These are phyloP conservation scores for Aepyceros melampus DNA, from an alignment of 2,113 vertebrate genomes.

Conservation along the genomic window DNA sequence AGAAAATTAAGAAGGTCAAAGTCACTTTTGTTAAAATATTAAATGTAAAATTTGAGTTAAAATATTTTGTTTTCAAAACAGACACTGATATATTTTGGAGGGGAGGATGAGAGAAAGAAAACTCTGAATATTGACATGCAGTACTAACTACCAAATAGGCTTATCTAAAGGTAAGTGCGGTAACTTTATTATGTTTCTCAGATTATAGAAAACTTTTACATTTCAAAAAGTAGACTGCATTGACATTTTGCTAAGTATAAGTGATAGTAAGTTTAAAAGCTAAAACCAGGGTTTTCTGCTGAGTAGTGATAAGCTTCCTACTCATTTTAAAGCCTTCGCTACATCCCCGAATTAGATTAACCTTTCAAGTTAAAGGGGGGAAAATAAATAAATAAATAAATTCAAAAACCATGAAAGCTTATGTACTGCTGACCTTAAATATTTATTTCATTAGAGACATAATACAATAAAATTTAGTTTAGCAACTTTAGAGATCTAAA, in stretches of 20 bases:
- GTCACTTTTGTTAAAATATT: slow-evolving; percentile 10
- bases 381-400: background rate
- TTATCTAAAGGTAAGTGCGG: background rate
- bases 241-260: background rate
- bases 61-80: background rate
- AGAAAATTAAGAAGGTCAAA: background rate
- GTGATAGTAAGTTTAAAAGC: background rate
- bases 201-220: background rate
- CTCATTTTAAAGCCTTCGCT: slow-evolving; percentile 50
- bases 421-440: background rate
- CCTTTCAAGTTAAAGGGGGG: background rate
- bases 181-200: background rate
- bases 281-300: slow-evolving; percentile 63
- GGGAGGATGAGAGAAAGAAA: background rate
- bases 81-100: background rate
- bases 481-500: background rate
- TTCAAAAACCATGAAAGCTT: background rate
- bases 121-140: background rate
- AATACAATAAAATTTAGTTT: background rate
- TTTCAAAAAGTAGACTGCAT: background rate
- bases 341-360: slow-evolving; percentile 40
- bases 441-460: background rate
- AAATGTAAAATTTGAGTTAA: background rate
- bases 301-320: slow-evolving; percentile 46
- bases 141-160: background rate